Evolutionary conservation across 2,113 vertebrate genomes (phyloP).

Genomic region (Lagenorhynchus albirostris): DNA sequence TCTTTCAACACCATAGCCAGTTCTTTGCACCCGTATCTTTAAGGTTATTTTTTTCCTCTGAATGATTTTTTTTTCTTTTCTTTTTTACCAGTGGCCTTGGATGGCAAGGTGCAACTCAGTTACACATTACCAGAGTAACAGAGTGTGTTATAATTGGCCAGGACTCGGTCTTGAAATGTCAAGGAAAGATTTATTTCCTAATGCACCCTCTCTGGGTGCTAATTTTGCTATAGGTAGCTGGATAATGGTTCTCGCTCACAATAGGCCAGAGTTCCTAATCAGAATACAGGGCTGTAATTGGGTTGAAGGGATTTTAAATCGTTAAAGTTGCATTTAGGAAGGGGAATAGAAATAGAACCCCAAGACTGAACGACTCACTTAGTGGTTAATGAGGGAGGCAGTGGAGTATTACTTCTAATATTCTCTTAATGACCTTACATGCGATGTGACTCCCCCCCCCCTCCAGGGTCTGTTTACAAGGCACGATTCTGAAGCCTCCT

Average conservation of each 20-base stretch:
- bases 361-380: conserved; percentile 80
- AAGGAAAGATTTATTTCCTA: conserved; percentile 86
- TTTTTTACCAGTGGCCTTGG: conserved; percentile 76
- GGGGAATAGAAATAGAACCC: conserved; percentile 81
- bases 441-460: conserved; percentile 49
- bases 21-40: neutral
- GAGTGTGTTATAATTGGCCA: conserved; percentile 85
- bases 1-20: neutral
- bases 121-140: conserved; percentile 77
- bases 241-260: conserved; percentile 83
- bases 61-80: conserved; percentile 56
- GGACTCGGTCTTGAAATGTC: conserved; percentile 86
- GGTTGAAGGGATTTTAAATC: conserved; percentile 88
- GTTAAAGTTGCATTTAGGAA: conserved; percentile 84
- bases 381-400: conserved; percentile 84
- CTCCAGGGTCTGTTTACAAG: conserved; percentile 60
- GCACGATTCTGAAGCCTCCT: conserved; percentile 28
- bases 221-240: conserved; percentile 84
- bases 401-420: conserved; percentile 78
- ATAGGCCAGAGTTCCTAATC: conserved; percentile 84
- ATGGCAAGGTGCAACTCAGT: conserved; percentile 79
- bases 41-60: neutral
- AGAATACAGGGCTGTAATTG: conserved; percentile 85
- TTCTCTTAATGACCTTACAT: conserved; percentile 78
- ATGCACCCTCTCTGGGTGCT: conserved; percentile 83